Percentiles rank a stretch among this genome's conserved stretches.
These are phyloP conservation scores for Drosophila leonis DNA, from an alignment of 2,888 invertebrate species.

Conservation along the genomic window DNA sequence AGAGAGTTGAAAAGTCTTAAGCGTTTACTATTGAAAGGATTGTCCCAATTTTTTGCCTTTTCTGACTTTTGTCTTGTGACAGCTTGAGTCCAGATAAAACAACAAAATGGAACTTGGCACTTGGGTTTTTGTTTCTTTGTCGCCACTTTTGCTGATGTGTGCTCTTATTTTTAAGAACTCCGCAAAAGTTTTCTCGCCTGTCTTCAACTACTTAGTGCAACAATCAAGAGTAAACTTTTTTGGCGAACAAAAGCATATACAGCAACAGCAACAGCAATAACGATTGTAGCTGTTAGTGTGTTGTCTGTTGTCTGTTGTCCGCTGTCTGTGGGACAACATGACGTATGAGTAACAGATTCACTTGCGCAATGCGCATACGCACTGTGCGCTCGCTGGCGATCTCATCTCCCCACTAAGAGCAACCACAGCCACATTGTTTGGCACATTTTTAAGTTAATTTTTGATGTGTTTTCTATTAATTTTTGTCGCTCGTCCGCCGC, in stretches of 20 bases:
- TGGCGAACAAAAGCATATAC: slow-evolving; percentile 12
- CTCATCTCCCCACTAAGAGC: slow-evolving; percentile 22
- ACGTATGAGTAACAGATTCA: slow-evolving; percentile 43
- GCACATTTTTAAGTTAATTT: slow-evolving; percentile 55
- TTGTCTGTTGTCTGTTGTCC: not conserved
- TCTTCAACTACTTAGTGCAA: slow-evolving; percentile 58
- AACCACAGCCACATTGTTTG: not conserved
- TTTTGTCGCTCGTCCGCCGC: slow-evolving; percentile 54
- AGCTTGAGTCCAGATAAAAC: slow-evolving; percentile 38
- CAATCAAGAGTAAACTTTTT: slow-evolving; percentile 50
- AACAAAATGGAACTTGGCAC: slow-evolving; percentile 34
- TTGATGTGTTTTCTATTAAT: slow-evolving; percentile 76
- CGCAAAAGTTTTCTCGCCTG: slow-evolving; percentile 44
- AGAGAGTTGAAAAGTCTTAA: slow-evolving; percentile 7
- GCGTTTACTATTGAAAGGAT: slow-evolving; percentile 21
- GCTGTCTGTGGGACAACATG: slow-evolving; percentile 23
- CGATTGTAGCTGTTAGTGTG: slow-evolving; percentile 10
- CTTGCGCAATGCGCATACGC: slow-evolving; percentile 67
- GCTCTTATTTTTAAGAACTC: slow-evolving; percentile 40
- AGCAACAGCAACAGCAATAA: slow-evolving; percentile 12
- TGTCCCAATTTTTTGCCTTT: slow-evolving; percentile 12
- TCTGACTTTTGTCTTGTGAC: slow-evolving; percentile 26
- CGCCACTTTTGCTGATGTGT: slow-evolving; percentile 40
- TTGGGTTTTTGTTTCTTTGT: slow-evolving; percentile 17
- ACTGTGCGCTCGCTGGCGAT: slow-evolving; percentile 34